These are phyloP conservation scores for Eumacrocentrus americanus DNA, from an alignment of 2,888 invertebrate species.

Conservation along the genomic window DNA sequence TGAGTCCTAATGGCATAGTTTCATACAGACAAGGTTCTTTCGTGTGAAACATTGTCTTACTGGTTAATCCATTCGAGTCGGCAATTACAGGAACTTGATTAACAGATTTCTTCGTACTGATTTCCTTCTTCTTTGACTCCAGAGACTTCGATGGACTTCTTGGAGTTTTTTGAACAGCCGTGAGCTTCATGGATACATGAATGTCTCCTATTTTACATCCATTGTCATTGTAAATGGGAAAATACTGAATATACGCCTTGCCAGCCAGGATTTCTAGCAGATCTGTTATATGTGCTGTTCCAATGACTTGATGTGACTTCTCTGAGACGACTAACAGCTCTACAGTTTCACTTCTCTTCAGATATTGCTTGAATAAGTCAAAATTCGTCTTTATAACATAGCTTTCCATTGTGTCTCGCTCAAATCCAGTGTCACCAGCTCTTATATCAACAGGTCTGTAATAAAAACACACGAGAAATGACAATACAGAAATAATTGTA, in stretches of 20 bases:
- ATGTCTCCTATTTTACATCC: conserved; percentile 53
- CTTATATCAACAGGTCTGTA: conserved; percentile 50
- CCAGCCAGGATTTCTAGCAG: conserved; percentile 46
- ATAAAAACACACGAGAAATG: no score
- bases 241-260: conserved; percentile 48
- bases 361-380: conserved; percentile 53
- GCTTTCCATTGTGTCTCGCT: conserved; percentile 42
- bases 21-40: conserved; percentile 22
- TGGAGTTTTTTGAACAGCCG: conserved; percentile 28
- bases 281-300: conserved; percentile 48
- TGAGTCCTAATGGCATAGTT: conserved; percentile 26
- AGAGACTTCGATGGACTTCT: conserved; percentile 20
- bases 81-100: conserved; percentile 4
- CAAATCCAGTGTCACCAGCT: conserved; percentile 34
- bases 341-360: conserved; percentile 55
- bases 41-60: not conserved
- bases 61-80: not conserved
- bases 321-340: conserved; percentile 51
- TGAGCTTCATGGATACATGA: conserved; percentile 49
- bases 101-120: not conserved
- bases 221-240: conserved; percentile 50
- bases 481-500: conserved; percentile 6
- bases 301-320: conserved; percentile 45
- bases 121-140: not conserved
- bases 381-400: conserved; percentile 55